Conservation (phyloP, 2,113 vertebrate genomes). For the Spizaetus ornatus region DNA sequence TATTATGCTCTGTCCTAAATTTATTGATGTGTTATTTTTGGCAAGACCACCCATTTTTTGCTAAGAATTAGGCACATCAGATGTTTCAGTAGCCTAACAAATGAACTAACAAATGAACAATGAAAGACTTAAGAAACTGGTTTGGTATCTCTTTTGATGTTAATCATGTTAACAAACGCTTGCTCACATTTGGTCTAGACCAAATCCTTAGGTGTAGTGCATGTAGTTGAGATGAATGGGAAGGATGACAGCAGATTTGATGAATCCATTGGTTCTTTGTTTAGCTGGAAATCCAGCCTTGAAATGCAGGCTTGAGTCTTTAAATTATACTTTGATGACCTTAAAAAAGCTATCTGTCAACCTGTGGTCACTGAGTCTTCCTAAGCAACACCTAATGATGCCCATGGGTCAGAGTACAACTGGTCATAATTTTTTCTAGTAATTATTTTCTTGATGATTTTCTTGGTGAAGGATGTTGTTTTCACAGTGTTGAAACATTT, state of each 20-base stretch:
- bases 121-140: neutral
- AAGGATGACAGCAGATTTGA: fast-evolving
- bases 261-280: neutral
- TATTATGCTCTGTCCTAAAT: neutral
- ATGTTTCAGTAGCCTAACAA: neutral
- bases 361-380: neutral
- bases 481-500: neutral
- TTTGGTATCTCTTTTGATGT: neutral
- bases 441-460: neutral
- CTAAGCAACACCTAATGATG: neutral
- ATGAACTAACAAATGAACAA: neutral
- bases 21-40: neutral
- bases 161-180: neutral
- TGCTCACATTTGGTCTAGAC: neutral
- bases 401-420: neutral
- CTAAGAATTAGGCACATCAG: neutral
- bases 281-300: neutral
- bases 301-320: neutral
- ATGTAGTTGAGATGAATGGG: neutral
- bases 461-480: neutral
- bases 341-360: neutral
- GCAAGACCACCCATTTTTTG: neutral
- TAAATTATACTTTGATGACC: neutral
- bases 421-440: neutral
- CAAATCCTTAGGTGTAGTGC: neutral